Base-by-base conservation (phyloP, 2,888 invertebrate genomes). In the Agrenia bidenticulata region DNA sequence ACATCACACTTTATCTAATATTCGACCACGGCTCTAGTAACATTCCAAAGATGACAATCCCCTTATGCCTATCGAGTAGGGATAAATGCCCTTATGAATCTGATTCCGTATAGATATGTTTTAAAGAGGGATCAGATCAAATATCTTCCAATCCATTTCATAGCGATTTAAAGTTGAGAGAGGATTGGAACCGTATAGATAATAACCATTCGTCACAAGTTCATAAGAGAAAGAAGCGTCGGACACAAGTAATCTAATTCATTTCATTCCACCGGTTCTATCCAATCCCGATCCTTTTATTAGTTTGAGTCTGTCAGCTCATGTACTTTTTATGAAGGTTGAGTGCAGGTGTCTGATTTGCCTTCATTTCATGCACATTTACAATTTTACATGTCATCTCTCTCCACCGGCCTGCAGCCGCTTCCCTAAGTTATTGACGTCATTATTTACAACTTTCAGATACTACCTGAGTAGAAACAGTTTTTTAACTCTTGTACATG, bases 361-460 rank as follows among this genome's bases (percentile, higher is more conserved):
- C 55, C 66, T 63, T 59, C 63, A 51, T 60, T 60, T 67, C 63
- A 67, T 55, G 55, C 55, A 24, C 57, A 57, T 57, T 57, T 57
- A 32, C 55, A 24, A 39, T 39, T 57, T 57, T 57, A 57, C 57
- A 58, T 63, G 63, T 63, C 67, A 64, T 58, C 61, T 59, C 54
- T 54, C 58, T 59, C 53, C 45, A 56, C 54, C 60, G 49, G 60
- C 63, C 59, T 63, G 63, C 54, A 45, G 45, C 45, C 45, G 45
- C 45, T 45, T 19, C 9, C 19, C 27, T 68, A 64, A 68, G 64
- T 68, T 64, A 68, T 68, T n/a, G 45, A 64, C 57, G 68, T 64
- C 68, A 68, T 64, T 64, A 68, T 68, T 66, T 68, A 61, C 58
- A 61, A 53, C 57, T 37, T 21, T 45, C 49, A 32, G 32, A 32